Evolutionary conservation across 2,888 invertebrate genomes (phyloP).

Genomic region (Tipula vernalis): DNA sequence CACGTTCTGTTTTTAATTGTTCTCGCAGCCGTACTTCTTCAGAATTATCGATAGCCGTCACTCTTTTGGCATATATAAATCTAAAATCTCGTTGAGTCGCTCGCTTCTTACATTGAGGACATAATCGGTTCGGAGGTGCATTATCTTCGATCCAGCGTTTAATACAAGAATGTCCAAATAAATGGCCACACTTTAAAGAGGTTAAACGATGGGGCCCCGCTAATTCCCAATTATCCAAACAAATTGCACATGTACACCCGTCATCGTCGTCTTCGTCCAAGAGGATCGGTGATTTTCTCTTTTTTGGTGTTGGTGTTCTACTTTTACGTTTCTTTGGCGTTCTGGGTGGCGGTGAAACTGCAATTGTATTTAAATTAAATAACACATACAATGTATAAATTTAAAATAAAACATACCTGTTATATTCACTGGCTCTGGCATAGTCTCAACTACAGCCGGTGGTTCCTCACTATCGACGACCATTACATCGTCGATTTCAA

Average conservation of each 20-base stretch:
- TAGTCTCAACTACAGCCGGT: background rate
- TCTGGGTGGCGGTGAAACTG: background rate
- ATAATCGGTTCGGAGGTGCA: slow-evolving; percentile 37
- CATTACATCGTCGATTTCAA: background rate
- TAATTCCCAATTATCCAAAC: slow-evolving; percentile 78
- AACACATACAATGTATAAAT: background rate
- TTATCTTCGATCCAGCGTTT: slow-evolving; percentile 34
- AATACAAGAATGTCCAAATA: slow-evolving; percentile 71
- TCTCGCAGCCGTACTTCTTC: slow-evolving; percentile 56
- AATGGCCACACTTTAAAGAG: slow-evolving; percentile 83
- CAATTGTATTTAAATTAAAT: background rate
- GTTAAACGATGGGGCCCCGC: slow-evolving; percentile 75
- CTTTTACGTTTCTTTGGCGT: slow-evolving; percentile 16
- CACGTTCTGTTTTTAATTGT: slow-evolving; percentile 44
- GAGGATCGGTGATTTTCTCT: background rate
- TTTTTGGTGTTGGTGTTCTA: slow-evolving; percentile 7
- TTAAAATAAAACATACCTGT: background rate
- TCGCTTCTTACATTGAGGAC: slow-evolving; percentile 80
- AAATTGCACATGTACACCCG: slow-evolving; percentile 71
- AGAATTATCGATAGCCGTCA: slow-evolving; percentile 64
- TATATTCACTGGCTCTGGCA: background rate
- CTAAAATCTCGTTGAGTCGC: slow-evolving; percentile 58
- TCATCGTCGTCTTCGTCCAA: slow-evolving; percentile 42
- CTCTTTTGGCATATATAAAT: slow-evolving; percentile 62
- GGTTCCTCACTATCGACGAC: background rate